These are phyloP conservation scores for Euphydryas editha DNA, from an alignment of 2,888 invertebrate species.

Conservation along the genomic window DNA sequence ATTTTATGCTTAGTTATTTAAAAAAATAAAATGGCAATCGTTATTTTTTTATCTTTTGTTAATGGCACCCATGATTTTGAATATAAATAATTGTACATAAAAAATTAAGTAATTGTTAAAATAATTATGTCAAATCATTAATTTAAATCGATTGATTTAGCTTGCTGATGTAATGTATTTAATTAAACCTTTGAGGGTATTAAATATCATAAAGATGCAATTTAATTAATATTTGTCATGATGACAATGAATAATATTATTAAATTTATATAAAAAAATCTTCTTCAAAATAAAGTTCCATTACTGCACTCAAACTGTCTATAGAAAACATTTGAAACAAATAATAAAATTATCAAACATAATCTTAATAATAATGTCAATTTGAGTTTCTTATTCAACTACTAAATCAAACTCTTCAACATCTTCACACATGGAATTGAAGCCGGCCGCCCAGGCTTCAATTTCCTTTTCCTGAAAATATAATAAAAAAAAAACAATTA, in stretches of 20 bases:
- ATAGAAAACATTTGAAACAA: slow-evolving; percentile 6
- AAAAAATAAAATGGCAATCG: slow-evolving; percentile 23
- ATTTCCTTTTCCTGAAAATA: slow-evolving; percentile 77
- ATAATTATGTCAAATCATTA: too few species aligned
- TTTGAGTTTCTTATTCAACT: slow-evolving; percentile 43
- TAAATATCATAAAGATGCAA: too few species aligned
- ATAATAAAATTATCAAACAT: slow-evolving; percentile 16
- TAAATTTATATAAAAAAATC: neutral
- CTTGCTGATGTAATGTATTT: too few species aligned
- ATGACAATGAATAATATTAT: too few species aligned
- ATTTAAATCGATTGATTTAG: too few species aligned
- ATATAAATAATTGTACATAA: neutral
- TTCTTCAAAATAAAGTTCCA: neutral
- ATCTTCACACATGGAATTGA: slow-evolving; percentile 84
- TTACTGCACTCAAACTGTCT: neutral
- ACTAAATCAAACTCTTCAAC: slow-evolving; percentile 71
- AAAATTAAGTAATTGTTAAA: neutral
- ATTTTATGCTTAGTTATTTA: slow-evolving; percentile 11
- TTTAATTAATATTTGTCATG: too few species aligned
- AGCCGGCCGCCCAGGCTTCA: slow-evolving; percentile 81
- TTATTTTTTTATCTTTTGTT: neutral
- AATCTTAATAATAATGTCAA: slow-evolving; percentile 11
- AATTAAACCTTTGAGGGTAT: too few species aligned
- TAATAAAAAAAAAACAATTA: slow-evolving; percentile 18
- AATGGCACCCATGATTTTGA: slow-evolving; percentile 28